These are phyloP conservation scores for Tetraodon nigroviridis DNA, from an alignment of 2,113 vertebrate species.

Conservation along the genomic window DNA sequence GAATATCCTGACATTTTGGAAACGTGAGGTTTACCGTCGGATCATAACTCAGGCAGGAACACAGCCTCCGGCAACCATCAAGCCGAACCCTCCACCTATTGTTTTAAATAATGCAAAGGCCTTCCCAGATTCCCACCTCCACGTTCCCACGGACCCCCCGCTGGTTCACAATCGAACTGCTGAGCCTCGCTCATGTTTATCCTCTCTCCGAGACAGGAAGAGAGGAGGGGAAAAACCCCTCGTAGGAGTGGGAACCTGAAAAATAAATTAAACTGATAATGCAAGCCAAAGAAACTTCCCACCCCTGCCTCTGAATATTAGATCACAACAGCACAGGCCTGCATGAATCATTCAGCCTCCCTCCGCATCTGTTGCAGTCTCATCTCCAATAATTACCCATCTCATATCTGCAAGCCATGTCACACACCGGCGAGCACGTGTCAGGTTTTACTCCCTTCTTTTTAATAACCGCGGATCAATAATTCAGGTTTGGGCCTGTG, in stretches of 20 bases:
- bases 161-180: constrained; percentile 40
- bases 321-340: constrained; percentile 55
- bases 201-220: constrained; percentile 22
- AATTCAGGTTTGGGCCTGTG: constrained; percentile 30
- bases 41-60: constrained; percentile 6
- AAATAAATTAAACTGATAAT: constrained; percentile 62
- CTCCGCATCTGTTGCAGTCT: constrained; percentile 45
- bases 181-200: constrained; percentile 33
- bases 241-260: constrained; percentile 54
- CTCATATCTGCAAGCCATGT: constrained; percentile 34
- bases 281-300: constrained; percentile 55
- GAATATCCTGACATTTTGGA: constrained; percentile 49
- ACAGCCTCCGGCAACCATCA: constrained; percentile 21
- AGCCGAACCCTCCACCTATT: constrained; percentile 30
- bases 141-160: constrained; percentile 39
- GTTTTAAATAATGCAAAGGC: constrained; percentile 55
- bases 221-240: not conserved
- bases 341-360: constrained; percentile 62
- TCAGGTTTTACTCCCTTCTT: constrained; percentile 13
- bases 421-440: constrained; percentile 47
- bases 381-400: constrained; percentile 54
- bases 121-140: constrained; percentile 52
- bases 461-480: constrained; percentile 46
- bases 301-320: constrained; percentile 60
- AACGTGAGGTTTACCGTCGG: constrained; percentile 17